Conservation (phyloP, 2,113 vertebrate species). For the Urocynchramus pylzowi region DNA sequence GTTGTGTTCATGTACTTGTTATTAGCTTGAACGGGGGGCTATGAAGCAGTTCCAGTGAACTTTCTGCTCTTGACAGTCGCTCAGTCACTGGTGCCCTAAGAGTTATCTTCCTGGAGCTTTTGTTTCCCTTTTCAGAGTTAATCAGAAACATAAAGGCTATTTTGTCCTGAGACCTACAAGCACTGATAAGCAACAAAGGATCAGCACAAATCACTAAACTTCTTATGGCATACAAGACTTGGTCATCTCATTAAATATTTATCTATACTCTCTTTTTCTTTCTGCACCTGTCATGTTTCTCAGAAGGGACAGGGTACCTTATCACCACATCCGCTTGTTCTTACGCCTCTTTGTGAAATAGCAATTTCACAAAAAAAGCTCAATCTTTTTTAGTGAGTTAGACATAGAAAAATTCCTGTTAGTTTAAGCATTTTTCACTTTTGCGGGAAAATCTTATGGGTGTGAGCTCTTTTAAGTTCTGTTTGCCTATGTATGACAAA, state of each 20-base stretch:
- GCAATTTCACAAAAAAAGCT: background rate
- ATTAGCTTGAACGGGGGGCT: background rate
- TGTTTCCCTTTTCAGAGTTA: conserved; percentile 25
- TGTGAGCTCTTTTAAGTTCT: background rate
- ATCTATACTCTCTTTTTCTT: background rate
- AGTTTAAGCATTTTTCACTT: background rate
- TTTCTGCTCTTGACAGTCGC: background rate
- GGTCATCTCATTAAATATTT: conserved; percentile 54
- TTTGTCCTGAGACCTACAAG: conserved; percentile 5
- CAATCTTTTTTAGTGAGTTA: background rate
- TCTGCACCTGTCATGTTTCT: conserved; percentile 20
- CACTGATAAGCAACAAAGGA: background rate
- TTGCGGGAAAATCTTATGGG: background rate
- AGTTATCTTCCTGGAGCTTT: background rate
- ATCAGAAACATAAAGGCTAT: conserved; percentile 5
- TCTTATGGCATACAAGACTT: background rate
- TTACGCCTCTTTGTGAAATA: background rate
- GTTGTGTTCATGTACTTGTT: background rate
- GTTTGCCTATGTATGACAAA: background rate
- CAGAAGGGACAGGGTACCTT: background rate
- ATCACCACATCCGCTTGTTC: background rate
- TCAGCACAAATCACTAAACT: conserved; percentile 32
- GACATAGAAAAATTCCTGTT: background rate
- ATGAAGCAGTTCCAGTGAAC: background rate
- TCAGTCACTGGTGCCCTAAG: background rate